phyloP scores from a whole-genome alignment of 2,113 vertebrate genomes.

The Clarias gariepinus region DNA sequence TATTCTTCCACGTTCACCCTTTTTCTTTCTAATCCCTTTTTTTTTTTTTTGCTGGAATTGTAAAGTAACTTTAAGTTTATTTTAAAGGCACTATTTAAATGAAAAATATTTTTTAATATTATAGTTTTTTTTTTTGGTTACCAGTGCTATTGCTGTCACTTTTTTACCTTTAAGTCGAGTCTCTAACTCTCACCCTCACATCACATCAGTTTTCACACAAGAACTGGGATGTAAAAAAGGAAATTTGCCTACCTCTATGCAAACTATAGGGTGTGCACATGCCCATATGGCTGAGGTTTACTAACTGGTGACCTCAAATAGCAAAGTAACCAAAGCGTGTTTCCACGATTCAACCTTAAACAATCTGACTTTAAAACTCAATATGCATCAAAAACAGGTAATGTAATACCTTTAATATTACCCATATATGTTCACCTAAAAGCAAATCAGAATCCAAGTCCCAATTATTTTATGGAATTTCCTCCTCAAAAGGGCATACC shows the following conservation, averaged over 20 bases:
- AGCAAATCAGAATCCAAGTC: not conserved
- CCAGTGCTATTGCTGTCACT: not conserved
- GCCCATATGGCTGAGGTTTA: not conserved
- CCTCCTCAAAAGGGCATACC: not conserved
- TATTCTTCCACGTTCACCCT: not conserved
- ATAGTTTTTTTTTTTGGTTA: not conserved
- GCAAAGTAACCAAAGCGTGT: not conserved
- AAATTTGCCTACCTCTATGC: constrained; percentile 15
- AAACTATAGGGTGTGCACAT: not conserved
- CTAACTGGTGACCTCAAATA: not conserved
- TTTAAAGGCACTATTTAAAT: not conserved
- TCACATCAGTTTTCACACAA: not conserved
- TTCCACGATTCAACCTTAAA: not conserved
- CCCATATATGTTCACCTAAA: not conserved
- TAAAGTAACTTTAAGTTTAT: not conserved
- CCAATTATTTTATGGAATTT: not conserved
- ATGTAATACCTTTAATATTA: not conserved
- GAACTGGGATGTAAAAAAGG: not conserved
- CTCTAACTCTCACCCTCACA: not conserved
- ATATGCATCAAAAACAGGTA: not conserved
- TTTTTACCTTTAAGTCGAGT: not conserved
- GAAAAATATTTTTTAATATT: not conserved
- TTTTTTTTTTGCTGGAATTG: not conserved
- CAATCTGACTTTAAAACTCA: not conserved
- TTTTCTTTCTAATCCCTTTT: not conserved